Evolutionary conservation across 2,797 vertebrate genomes (phyloP).

Genomic region (Eulemur rubriventer): DNA sequence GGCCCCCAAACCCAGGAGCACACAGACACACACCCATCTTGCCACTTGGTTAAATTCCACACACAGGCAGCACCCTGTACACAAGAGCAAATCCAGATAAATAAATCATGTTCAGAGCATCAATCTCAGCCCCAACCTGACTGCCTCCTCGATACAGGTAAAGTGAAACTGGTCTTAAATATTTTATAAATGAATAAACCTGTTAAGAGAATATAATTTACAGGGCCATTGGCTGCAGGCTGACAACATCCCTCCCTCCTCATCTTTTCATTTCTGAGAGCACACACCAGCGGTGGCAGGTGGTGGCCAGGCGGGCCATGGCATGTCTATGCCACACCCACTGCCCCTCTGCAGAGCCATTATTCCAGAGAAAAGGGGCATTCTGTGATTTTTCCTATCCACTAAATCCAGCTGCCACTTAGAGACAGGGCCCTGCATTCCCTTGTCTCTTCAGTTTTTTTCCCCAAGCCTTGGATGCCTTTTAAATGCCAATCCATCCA

Average conservation of each 20-base stretch:
- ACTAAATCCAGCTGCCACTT: conserved; percentile 44
- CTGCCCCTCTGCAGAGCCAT: background rate
- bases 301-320: conserved; percentile 55
- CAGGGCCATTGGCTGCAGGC: conserved; percentile 72
- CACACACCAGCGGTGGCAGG: conserved; percentile 60
- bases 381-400: background rate
- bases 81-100: conserved; percentile 75
- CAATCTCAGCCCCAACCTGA: conserved; percentile 81
- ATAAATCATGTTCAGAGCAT: conserved; percentile 78
- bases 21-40: background rate
- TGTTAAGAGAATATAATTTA: conserved; percentile 86
- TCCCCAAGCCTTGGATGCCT: conserved; percentile 22
- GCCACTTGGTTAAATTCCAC: conserved; percentile 51
- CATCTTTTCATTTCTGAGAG: conserved; percentile 79
- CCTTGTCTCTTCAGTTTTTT: conserved; percentile 50
- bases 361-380: background rate
- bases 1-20: background rate
- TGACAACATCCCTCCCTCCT: conserved; percentile 72
- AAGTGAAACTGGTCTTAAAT: conserved; percentile 84
- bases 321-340: background rate
- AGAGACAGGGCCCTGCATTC: conserved; percentile 60
- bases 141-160: conserved; percentile 83
- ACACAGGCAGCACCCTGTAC: background rate
- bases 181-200: conserved; percentile 86
- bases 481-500: conserved; percentile 52